phyloP scores from a whole-genome alignment of 1,140 invertebrate species.

The Amyelois transitella region DNA sequence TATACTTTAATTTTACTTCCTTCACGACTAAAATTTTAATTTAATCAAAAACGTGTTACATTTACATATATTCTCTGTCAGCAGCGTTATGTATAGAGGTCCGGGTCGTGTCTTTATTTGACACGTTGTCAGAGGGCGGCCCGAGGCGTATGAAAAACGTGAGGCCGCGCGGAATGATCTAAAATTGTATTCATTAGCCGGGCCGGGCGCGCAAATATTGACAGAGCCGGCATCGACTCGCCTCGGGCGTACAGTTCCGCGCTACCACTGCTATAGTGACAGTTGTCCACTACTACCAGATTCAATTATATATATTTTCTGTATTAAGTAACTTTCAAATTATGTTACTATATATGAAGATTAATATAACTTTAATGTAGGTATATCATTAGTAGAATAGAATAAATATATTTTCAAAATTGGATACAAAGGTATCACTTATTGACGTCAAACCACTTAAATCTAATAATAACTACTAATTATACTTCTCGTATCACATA shows the following conservation, averaged over 20 bases:
- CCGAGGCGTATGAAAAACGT: constrained; percentile 66
- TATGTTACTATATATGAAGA: too few relatives aligned
- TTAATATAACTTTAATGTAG: too few relatives aligned
- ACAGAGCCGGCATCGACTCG: constrained; percentile 37
- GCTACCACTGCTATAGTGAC: constrained; percentile 3
- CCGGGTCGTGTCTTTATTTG: constrained; percentile 38
- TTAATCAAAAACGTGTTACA: constrained; percentile 9
- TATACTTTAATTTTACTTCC: not conserved
- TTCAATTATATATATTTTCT: not conserved
- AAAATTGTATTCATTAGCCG: constrained; percentile 67
- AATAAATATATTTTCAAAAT: too few relatives aligned
- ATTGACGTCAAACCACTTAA: too few relatives aligned
- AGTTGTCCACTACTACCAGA: not conserved
- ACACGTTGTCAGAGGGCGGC: constrained; percentile 50
- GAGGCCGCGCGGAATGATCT: constrained; percentile 72
- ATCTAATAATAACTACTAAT: too few relatives aligned
- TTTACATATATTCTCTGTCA: constrained; percentile 31
- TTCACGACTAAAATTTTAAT: constrained; percentile 4
- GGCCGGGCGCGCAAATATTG: constrained; percentile 66
- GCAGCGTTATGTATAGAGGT: constrained; percentile 38
- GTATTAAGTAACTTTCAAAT: too few relatives aligned
- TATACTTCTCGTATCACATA: too few relatives aligned
- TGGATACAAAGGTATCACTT: too few relatives aligned
- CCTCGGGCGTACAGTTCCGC: constrained; percentile 22
- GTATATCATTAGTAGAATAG: too few relatives aligned